These are phyloP conservation scores for Zophobas atratus DNA, from an alignment of 1,140 invertebrate genomes.

Conservation along the genomic window DNA sequence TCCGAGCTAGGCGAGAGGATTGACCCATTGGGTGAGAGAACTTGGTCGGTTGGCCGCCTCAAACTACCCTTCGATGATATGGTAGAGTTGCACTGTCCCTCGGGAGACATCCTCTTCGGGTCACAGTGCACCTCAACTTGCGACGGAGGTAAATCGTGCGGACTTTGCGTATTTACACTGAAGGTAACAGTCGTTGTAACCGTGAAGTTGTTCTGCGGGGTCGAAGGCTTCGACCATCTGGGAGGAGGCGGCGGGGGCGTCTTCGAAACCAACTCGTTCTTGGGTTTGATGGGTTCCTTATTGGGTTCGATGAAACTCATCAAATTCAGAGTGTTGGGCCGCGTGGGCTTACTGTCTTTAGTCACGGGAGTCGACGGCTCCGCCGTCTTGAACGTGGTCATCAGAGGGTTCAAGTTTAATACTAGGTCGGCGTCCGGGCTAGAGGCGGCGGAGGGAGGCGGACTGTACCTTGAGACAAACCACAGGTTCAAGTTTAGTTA, in stretches of 20 bases:
- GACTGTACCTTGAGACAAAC: conserved; percentile 69
- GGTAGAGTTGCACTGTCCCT: conserved; percentile 71
- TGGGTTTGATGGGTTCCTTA: conserved; percentile 55
- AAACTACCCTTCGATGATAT: conserved; percentile 70
- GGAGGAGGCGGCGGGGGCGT: conserved; percentile 76
- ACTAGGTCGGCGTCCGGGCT: conserved; percentile 81
- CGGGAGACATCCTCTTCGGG: conserved; percentile 70
- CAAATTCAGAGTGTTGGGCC: conserved; percentile 86
- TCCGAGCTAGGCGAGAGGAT: conserved; percentile 72
- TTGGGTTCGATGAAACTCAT: conserved; percentile 67
- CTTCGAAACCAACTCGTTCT: conserved; percentile 65
- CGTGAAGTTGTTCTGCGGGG: conserved; percentile 83
- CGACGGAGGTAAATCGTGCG: conserved; percentile 54
- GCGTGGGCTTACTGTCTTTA: conserved; percentile 81
- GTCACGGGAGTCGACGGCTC: conserved; percentile 70
- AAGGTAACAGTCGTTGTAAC: conserved; percentile 88
- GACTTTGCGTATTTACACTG: conserved; percentile 76
- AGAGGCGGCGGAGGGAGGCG: conserved; percentile 68
- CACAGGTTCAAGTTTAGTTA: too few relatives aligned
- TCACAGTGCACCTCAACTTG: conserved; percentile 61
- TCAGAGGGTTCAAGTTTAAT: conserved; percentile 82
- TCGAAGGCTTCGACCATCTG: conserved; percentile 76
- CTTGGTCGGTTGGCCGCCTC: conserved; percentile 67
- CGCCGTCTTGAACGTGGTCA: conserved; percentile 75
- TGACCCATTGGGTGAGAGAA: conserved; percentile 72